Evolutionary conservation across 2,888 invertebrate species (phyloP), one percentile per base, ranked within the genome.

Genomic region (Corbicula japonica): DNA sequence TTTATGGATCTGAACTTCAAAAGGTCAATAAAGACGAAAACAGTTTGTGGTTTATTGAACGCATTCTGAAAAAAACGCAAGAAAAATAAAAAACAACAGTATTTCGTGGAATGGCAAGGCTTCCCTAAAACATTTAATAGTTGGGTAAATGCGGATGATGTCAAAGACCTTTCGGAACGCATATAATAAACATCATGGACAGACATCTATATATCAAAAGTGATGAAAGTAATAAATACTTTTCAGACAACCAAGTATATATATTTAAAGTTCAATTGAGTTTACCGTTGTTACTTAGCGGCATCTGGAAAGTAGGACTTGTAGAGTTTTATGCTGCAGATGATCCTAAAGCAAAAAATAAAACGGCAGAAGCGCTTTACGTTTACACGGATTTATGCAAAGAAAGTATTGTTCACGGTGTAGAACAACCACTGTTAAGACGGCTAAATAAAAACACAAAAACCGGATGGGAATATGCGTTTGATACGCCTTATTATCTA

Each of bases 331-430:
- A 38, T 30, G 68, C 60, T 26, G 44, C 48, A n/a, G 58, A 58
- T 30, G 44, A 63, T 48, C 18, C 68, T 32, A 70, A 70, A 35
- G 32, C 26, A n/a, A 58, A 60, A 32, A 54, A 58, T 30, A 70
- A 58, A 48, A 48, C 44, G 10, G 38, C 26, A 26, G 44, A 38
- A 4, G 46, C 28, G 6, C 46, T 70, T 44, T 70, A 70, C 34
- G 44, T 70, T 15, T 70, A 60, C 28, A 28, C 69, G 21, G 69
- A 70, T 32, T 26, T 70, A 28, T 70, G 69, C 60, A 46, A 48
- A 44, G 69, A 70, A 44, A 70, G 60, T 30, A 56, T 68, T 30
- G 68, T 68, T 30, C 26, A 68, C 41, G 68, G 68, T 28, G 56
- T 56, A 68, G 68, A 68, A 41, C 54, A 41, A 21, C 26, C 56